A percentile compares a stretch with the other conserved stretches of the same genome.
phyloP scores from a whole-genome alignment of 2,797 vertebrate genomes.

The Sternarchorhynchus goeldii region DNA sequence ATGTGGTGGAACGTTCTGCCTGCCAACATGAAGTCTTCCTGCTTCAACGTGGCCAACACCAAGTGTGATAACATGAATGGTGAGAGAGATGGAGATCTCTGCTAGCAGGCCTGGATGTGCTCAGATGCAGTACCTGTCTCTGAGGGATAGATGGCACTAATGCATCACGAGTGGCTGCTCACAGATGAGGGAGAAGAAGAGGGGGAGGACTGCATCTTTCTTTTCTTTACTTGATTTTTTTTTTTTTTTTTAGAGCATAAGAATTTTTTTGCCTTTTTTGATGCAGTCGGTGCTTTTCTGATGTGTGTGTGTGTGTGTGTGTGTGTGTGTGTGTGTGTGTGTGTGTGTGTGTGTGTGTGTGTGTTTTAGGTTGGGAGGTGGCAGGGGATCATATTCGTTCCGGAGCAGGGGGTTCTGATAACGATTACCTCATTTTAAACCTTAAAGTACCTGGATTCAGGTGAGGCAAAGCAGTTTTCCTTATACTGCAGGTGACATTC shows the following conservation, averaged over 20 bases:
- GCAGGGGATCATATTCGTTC: constrained; percentile 91
- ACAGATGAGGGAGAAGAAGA: background rate
- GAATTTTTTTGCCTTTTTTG: constrained; percentile 1
- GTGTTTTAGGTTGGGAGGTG: constrained; percentile 90
- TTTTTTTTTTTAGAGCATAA: background rate
- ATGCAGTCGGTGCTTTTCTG: constrained; percentile 6
- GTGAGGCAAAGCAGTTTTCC: constrained; percentile 72
- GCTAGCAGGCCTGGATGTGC: no score
- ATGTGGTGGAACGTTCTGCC: constrained; percentile 98
- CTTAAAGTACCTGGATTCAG: constrained; percentile 93
- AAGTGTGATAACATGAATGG: constrained; percentile 96
- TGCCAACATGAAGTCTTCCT: constrained; percentile 94
- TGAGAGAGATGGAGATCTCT: constrained; percentile 64
- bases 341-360: background rate
- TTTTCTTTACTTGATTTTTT: background rate
- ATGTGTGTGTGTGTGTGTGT: background rate
- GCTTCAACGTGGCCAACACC: constrained; percentile 95
- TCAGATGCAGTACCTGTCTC: background rate
- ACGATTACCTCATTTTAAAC: constrained; percentile 96
- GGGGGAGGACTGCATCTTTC: background rate
- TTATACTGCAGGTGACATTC: background rate
- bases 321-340: background rate
- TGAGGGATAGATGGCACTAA: constrained; percentile 55
- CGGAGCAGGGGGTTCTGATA: constrained; percentile 90
- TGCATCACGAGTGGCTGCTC: background rate